Conservation (phyloP, 2,797 vertebrate genomes). For the Bradypus variegatus region DNA sequence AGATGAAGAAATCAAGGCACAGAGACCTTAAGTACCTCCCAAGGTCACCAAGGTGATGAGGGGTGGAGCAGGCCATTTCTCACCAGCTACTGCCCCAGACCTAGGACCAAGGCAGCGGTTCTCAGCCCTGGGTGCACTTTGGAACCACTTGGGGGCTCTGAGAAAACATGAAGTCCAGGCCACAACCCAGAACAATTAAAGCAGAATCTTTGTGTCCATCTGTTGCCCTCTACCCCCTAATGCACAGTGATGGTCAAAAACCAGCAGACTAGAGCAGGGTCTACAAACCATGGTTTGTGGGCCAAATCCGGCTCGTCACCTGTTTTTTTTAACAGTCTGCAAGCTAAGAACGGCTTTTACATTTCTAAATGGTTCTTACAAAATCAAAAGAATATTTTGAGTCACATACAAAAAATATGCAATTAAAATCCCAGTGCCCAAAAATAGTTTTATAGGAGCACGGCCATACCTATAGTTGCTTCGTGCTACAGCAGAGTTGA, state of each 20-base stretch:
- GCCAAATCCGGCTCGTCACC: background rate
- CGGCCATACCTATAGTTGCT: background rate
- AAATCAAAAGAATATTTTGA: background rate
- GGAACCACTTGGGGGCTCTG: background rate
- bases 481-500: background rate
- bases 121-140: background rate
- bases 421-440: background rate
- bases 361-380: background rate
- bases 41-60: background rate
- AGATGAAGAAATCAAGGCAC: conserved; percentile 27
- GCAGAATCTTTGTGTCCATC: too few species aligned
- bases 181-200: background rate
- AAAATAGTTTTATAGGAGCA: background rate
- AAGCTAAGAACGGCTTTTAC: background rate
- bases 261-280: background rate
- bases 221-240: background rate
- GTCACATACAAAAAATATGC: background rate
- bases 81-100: background rate
- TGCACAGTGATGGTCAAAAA: accelerated
- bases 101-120: accelerated
- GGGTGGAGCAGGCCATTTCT: background rate
- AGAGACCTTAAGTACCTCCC: background rate
- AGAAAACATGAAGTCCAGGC: background rate
- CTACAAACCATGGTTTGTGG: accelerated
- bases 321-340: background rate